Evolutionary conservation across 1,140 invertebrate genomes (phyloP), one percentile per base, ranked within the genome.

Genomic region (Nymphalis io): DNA sequence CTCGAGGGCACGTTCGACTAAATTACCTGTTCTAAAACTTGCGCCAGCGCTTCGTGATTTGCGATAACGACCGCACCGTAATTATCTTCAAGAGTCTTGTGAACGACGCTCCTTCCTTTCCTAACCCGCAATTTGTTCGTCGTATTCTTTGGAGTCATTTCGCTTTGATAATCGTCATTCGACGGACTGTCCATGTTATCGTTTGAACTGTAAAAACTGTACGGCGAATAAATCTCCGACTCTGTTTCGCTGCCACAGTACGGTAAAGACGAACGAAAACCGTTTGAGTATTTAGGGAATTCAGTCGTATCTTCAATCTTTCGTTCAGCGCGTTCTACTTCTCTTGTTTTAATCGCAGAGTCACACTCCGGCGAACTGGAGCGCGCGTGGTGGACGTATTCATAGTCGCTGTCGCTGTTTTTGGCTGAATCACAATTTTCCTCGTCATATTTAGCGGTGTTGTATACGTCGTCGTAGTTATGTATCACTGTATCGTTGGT

Each of bases 21-120:
- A 60, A 48, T 40, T 93, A 96, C 96, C 93, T 96, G 96, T 84
- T 96, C 95, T 55, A 97, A 91, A 78, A 97, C 94, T 90, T 97
- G 96, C 38, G 96, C 95, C 0, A 97, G 92, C 3, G 96, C 96
- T 90, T 97, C 96, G 81, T 97, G 96, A 92, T 97, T 97, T 40
- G 96, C 96, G n/a, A 96, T 95, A 44, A 97, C 94, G 1, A 97
- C 96, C 46, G 96, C 96, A 1, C 96, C 96, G 81, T 97, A 97
- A 90, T 97, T 97, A 79, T 97, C 96, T 83, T 97, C 96, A 38
- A 97, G 92, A 84, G 94, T 97, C 79, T 94, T 95, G 84, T 96
- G 96, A 57, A 96, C 95, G 66, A 96, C 94, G 82, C 95, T 96
- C 67, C 95, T 93, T 62, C 94, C 95, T 84, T 96, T 95, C 75